phyloP scores from a whole-genome alignment of 2,113 vertebrate species.

The Gopherus evgoodei region DNA sequence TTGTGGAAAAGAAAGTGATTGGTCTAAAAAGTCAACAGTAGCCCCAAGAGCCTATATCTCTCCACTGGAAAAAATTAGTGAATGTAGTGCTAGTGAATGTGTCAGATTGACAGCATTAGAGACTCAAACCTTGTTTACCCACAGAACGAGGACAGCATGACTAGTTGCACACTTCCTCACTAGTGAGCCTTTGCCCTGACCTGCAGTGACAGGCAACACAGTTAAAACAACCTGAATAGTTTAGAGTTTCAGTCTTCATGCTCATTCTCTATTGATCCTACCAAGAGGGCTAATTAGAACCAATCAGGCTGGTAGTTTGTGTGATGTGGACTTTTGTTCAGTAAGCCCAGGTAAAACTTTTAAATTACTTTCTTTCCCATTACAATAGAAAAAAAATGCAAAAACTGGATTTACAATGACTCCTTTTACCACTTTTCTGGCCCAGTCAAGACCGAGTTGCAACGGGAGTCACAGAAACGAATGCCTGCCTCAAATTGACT shows the following conservation, averaged over 20 bases:
- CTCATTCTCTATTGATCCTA: neutral
- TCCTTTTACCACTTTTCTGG: neutral
- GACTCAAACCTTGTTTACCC: neutral
- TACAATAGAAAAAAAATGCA: neutral
- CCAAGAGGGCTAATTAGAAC: neutral
- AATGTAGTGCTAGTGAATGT: no score
- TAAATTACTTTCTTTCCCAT: neutral
- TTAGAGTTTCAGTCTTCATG: neutral
- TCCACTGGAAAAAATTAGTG: neutral
- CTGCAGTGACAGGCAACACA: neutral
- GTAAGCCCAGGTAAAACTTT: neutral
- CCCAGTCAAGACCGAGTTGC: neutral
- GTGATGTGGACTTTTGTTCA: neutral
- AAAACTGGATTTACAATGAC: neutral
- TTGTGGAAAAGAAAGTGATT: neutral
- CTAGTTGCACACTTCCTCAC: neutral
- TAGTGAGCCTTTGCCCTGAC: neutral
- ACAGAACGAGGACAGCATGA: neutral
- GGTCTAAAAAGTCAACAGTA: neutral
- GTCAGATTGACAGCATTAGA: neutral
- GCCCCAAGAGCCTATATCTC: neutral
- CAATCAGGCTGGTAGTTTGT: no score
- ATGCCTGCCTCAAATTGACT: neutral
- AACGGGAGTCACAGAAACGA: neutral
- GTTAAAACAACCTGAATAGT: neutral